These are phyloP conservation scores for Melanitta fusca DNA, from an alignment of 2,797 vertebrate species.

Conservation along the genomic window DNA sequence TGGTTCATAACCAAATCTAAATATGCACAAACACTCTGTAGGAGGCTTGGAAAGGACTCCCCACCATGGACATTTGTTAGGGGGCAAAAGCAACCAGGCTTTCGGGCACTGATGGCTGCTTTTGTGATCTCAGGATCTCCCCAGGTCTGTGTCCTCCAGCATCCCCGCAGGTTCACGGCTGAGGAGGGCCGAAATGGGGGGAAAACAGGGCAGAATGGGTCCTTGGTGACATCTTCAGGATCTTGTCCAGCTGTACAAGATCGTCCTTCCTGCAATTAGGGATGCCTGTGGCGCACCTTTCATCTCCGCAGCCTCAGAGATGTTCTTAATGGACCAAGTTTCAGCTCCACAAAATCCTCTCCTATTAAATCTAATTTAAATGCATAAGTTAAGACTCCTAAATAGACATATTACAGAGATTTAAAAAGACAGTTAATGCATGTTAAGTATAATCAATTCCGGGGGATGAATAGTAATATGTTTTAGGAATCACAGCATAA, in stretches of 20 bases:
- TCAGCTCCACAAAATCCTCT: neutral
- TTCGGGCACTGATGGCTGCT: rapidly evolving
- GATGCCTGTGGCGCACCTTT: neutral
- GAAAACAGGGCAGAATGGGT: neutral
- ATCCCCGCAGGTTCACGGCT: rapidly evolving
- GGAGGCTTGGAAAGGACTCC: conserved; percentile 20
- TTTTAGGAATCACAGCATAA: conserved; percentile 8
- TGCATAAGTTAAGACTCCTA: conserved; percentile 17
- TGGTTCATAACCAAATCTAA: conserved; percentile 42
- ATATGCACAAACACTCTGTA: neutral
- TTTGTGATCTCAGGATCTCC: neutral
- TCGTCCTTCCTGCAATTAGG: neutral
- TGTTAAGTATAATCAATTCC: neutral
- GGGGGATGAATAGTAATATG: neutral
- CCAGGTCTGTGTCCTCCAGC: neutral
- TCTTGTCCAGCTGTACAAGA: neutral
- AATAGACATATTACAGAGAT: neutral
- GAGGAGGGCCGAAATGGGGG: neutral
- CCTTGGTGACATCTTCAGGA: neutral
- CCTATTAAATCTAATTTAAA: conserved; percentile 28
- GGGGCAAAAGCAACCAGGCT: neutral
- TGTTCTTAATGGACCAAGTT: neutral
- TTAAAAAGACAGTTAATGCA: neutral
- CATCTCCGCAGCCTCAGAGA: neutral
- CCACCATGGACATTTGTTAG: neutral